A percentile compares a stretch with the other conserved stretches of the same genome.
phyloP scores from a whole-genome alignment of 2,113 vertebrate species.

The Pardalotus punctatus region DNA sequence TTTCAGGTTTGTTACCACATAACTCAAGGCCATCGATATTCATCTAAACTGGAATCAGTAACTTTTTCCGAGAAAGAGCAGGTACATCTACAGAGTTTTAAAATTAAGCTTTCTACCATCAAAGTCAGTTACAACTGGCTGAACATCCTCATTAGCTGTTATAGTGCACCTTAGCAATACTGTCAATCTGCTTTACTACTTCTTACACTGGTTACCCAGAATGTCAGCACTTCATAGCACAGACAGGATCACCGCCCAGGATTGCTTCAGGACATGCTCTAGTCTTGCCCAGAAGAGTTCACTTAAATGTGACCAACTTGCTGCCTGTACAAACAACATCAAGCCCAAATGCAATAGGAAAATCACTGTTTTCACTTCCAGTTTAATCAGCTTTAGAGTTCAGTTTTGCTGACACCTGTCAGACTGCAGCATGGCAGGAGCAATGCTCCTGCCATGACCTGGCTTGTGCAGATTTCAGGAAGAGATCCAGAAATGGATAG shows the following conservation, averaged over 20 bases:
- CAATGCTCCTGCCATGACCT: background rate
- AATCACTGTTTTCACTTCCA: background rate
- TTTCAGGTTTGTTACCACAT: background rate
- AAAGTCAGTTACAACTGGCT: background rate
- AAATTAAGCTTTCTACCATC: background rate
- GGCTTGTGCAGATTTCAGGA: background rate
- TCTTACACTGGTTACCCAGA: background rate
- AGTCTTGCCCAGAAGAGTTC: background rate
- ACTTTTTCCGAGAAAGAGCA: background rate
- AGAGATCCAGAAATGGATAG: background rate
- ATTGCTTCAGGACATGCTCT: background rate
- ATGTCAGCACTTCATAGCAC: background rate
- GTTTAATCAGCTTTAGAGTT: background rate
- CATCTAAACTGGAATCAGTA: background rate
- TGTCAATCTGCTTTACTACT: background rate
- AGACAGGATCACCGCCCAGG: background rate
- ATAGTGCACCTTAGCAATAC: background rate
- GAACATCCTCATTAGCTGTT: background rate
- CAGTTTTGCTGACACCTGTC: background rate
- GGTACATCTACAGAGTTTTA: background rate
- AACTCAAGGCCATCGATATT: background rate
- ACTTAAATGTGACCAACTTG: background rate
- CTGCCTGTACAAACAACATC: background rate
- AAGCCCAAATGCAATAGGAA: background rate
- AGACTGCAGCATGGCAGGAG: background rate